These are phyloP conservation scores for Hyposmocoma kahamanoa DNA, from an alignment of 1,140 invertebrate genomes.

Conservation along the genomic window DNA sequence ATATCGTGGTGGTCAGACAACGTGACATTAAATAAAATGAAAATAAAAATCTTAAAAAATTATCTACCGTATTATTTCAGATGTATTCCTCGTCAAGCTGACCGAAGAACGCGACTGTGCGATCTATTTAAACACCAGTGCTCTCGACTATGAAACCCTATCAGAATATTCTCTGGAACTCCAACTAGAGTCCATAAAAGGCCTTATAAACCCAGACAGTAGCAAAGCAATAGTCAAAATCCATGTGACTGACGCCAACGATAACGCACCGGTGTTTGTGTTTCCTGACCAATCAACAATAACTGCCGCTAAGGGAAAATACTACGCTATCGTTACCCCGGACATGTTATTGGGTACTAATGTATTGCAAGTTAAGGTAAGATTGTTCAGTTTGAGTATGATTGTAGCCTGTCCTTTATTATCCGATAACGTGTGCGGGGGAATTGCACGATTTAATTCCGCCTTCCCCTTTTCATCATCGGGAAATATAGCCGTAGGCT, in stretches of 20 bases:
- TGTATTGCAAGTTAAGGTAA: conserved; percentile 82
- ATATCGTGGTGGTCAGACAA: too few species aligned
- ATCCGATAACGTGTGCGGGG: too few species aligned
- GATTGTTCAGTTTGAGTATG: too few species aligned
- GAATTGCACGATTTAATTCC: too few species aligned
- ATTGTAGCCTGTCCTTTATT: too few species aligned
- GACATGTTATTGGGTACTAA: conserved; percentile 82
- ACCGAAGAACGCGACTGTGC: conserved; percentile 87
- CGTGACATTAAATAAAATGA: too few species aligned
- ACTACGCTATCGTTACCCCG: conserved; percentile 78
- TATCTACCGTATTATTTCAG: too few species aligned
- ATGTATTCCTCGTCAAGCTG: conserved; percentile 81
- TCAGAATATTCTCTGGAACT: conserved; percentile 85
- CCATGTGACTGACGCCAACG: conserved; percentile 89
- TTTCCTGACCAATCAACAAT: conserved; percentile 76
- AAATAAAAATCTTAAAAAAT: too few species aligned
- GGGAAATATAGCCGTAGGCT: too few species aligned
- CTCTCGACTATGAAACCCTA: conserved; percentile 84
- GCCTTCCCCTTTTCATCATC: too few species aligned
- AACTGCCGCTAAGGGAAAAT: conserved; percentile 55
- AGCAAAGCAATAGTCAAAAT: conserved; percentile 85
- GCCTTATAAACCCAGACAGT: conserved; percentile 83
- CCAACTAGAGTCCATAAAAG: conserved; percentile 82
- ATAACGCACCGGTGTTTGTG: conserved; percentile 88
- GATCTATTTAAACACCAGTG: conserved; percentile 78